Conservation (phyloP, 2,888 invertebrate genomes). For the Papilio protenor region DNA sequence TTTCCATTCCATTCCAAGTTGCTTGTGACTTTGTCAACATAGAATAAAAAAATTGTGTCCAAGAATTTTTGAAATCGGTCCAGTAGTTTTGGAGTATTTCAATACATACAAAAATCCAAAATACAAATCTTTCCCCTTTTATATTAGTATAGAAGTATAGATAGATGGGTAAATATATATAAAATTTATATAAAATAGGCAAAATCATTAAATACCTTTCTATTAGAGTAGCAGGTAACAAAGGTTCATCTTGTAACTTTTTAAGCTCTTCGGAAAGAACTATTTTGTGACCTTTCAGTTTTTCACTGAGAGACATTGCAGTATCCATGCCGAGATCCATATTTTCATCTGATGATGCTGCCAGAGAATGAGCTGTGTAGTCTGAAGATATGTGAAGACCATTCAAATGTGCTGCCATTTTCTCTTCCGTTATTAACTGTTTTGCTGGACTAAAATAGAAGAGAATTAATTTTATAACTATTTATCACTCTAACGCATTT, state of each 20-base stretch:
- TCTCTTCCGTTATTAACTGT: conserved; percentile 92
- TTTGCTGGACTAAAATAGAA: conserved; percentile 83
- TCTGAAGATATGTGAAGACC: conserved; percentile 88
- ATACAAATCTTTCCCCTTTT: too few species aligned
- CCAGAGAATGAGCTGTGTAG: conserved; percentile 65
- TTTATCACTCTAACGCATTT: too few species aligned
- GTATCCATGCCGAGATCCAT: conserved; percentile 71
- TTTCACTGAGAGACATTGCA: conserved; percentile 55
- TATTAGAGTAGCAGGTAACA: conserved; percentile 87
- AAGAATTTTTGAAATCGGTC: too few species aligned
- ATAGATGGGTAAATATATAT: too few species aligned
- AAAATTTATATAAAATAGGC: too few species aligned
- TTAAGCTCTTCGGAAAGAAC: conserved; percentile 89
- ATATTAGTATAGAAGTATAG: too few species aligned
- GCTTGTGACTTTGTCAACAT: too few species aligned
- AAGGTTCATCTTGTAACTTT: conserved; percentile 86
- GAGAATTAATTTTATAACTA: neutral
- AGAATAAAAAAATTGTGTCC: too few species aligned
- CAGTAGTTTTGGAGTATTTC: too few species aligned
- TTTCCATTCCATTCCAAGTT: too few species aligned
- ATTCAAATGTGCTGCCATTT: conserved; percentile 92
- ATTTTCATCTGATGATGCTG: conserved; percentile 55
- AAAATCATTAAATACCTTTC: conserved; percentile 68
- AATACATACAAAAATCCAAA: too few species aligned
- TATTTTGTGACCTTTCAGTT: conserved; percentile 82